Conservation (phyloP, 2,888 invertebrate genomes). For the Diaprepes abbreviatus region DNA sequence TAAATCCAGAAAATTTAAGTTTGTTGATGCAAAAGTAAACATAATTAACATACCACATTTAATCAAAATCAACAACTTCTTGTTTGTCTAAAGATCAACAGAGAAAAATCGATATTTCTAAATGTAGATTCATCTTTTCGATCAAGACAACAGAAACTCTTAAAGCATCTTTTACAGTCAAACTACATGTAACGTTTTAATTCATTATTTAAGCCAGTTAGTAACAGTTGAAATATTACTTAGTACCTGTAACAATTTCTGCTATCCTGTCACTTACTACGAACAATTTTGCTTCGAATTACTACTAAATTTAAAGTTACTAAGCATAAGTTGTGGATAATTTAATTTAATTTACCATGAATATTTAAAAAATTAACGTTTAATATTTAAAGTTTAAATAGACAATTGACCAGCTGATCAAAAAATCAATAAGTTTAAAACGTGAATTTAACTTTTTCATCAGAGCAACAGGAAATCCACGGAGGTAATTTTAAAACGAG, state of each 20-base stretch:
- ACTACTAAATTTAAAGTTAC: constrained; percentile 21
- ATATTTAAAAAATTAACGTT: constrained; percentile 31
- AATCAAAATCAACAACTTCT: too few relatives aligned
- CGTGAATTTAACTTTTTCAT: constrained; percentile 40
- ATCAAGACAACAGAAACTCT: constrained; percentile 4
- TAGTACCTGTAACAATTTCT: not conserved
- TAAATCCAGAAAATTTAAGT: too few relatives aligned
- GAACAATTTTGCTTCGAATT: constrained; percentile 35
- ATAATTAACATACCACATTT: too few relatives aligned
- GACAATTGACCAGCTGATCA: constrained; percentile 39
- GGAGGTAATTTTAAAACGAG: constrained; percentile 2
- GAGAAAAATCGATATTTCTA: constrained; percentile 35
- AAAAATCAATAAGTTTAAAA: constrained; percentile 48
- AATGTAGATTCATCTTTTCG: constrained; percentile 28
- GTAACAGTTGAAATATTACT: not conserved
- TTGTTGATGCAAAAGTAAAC: too few relatives aligned
- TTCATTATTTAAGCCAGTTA: not conserved
- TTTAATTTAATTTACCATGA: constrained; percentile 12
- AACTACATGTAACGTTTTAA: not conserved
- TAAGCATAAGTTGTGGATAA: constrained; percentile 5
- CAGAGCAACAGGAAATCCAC: not conserved
- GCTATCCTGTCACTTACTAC: constrained; percentile 16
- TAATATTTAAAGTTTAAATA: constrained; percentile 41
- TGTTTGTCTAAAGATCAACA: too few relatives aligned
- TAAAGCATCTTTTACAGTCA: not conserved